Conservation (phyloP, 1,140 invertebrate species). For the Drosophila prosaltans region DNA sequence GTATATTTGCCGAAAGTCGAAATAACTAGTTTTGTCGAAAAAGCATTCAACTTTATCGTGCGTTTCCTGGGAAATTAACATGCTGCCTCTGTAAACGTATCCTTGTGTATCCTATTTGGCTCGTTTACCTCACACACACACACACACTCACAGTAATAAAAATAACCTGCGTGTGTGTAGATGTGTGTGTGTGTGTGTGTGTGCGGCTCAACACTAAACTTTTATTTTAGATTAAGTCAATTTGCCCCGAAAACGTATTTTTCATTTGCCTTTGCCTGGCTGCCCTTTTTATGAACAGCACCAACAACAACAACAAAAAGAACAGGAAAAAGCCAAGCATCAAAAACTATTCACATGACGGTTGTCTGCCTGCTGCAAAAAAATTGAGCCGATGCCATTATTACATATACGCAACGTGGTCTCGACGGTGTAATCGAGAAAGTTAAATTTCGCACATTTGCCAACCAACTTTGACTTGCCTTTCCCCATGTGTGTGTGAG, state of each 20-base stretch:
- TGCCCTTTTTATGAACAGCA: slow-evolving; percentile 72
- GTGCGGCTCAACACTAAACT: slow-evolving; percentile 64
- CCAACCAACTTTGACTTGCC: slow-evolving; percentile 32
- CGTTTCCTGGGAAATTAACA: slow-evolving; percentile 81
- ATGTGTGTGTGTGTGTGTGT: slow-evolving; percentile 25
- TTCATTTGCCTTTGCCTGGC: slow-evolving; percentile 65
- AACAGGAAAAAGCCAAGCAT: slow-evolving; percentile 41
- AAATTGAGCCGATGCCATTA: slow-evolving; percentile 36
- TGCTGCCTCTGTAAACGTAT: slow-evolving; percentile 33
- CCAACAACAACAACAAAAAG: not conserved
- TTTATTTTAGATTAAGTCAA: slow-evolving; percentile 82
- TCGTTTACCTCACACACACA: slow-evolving; percentile 39
- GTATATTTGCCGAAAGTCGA: slow-evolving; percentile 53
- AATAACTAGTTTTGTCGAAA: slow-evolving; percentile 69
- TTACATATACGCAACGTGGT: slow-evolving; percentile 69
- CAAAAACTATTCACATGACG: slow-evolving; percentile 53
- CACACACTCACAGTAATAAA: slow-evolving; percentile 48
- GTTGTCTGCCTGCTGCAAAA: not conserved
- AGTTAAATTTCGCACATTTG: slow-evolving; percentile 73
- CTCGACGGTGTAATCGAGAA: slow-evolving; percentile 74
- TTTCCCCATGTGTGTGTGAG: not conserved
- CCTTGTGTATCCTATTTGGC: slow-evolving; percentile 39
- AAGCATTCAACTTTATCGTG: slow-evolving; percentile 80
- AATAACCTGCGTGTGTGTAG: slow-evolving; percentile 40
- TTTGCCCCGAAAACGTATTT: slow-evolving; percentile 71